A percentile compares a stretch with the other conserved stretches of the same genome.
phyloP scores from a whole-genome alignment of 2,888 invertebrate species.

The Plebejus melissa region DNA sequence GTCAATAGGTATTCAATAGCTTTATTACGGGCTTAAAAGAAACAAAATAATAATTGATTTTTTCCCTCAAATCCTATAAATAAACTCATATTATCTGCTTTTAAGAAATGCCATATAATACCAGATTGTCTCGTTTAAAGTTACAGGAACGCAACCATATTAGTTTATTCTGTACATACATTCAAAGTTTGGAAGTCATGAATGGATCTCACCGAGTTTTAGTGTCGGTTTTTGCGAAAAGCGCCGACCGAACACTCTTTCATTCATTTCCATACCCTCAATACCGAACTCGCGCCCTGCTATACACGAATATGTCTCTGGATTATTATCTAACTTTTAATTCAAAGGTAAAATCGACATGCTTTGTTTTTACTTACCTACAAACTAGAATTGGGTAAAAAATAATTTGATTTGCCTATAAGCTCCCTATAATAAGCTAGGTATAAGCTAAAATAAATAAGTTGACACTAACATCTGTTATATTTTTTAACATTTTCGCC shows the following conservation, averaged over 20 bases:
- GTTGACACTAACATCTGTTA: too few species aligned
- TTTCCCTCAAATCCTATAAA: not conserved
- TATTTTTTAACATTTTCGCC: too few species aligned
- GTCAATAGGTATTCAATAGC: too few species aligned
- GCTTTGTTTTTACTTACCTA: not conserved
- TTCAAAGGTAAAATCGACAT: not conserved
- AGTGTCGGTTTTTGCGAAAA: slow-evolving; percentile 12
- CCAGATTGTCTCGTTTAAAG: not conserved
- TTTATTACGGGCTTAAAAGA: too few species aligned
- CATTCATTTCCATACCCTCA: slow-evolving; percentile 44
- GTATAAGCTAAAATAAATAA: too few species aligned
- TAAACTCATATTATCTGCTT: not conserved
- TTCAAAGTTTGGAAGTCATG: not conserved
- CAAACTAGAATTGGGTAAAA: too few species aligned
- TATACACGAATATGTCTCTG: slow-evolving; percentile 12
- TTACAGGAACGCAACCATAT: not conserved
- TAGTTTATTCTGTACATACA: not conserved
- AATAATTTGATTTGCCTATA: too few species aligned
- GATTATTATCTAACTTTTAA: slow-evolving; percentile 23
- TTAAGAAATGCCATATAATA: too few species aligned
- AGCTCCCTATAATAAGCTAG: too few species aligned
- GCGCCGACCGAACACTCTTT: slow-evolving; percentile 42
- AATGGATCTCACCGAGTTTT: not conserved
- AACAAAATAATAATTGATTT: too few species aligned
- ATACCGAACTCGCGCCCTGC: slow-evolving; percentile 35